Percentiles rank a stretch among this genome's conserved stretches.
Evolutionary conservation across 2,797 vertebrate species (phyloP).

Genomic region (Poecilia wingei): DNA sequence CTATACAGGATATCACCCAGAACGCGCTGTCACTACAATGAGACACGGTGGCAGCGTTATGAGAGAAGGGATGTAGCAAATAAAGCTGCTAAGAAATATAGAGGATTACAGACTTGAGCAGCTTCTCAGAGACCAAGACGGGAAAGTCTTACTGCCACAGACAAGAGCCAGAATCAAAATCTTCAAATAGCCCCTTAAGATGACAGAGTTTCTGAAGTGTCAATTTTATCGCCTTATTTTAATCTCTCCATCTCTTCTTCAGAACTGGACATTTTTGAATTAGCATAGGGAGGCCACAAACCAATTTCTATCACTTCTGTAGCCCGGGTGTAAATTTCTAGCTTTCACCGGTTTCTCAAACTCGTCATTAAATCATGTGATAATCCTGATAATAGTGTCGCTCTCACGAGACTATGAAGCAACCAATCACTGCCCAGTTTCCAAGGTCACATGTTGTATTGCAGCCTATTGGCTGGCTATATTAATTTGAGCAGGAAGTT

Average conservation of each 20-base stretch:
- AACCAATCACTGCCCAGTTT: no score
- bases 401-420: no score
- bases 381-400: no score
- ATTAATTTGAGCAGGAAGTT: no score
- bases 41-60: not conserved
- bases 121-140: not conserved
- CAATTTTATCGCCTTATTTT: not conserved
- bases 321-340: no score
- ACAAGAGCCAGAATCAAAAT: not conserved
- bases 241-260: not conserved
- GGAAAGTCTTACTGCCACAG: not conserved
- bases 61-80: not conserved
- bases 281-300: not conserved
- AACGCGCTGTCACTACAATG: not conserved
- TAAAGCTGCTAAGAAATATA: not conserved
- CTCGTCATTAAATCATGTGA: no score
- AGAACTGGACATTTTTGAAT: not conserved
- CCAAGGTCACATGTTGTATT: no score
- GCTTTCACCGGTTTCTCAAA: no score
- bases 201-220: not conserved
- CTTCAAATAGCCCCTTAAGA: not conserved
- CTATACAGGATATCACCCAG: not conserved
- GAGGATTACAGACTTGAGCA: no score
- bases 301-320: not conserved
- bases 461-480: no score